A percentile compares a stretch with the other conserved stretches of the same genome.
phyloP scores from a whole-genome alignment of 2,113 vertebrate species.

The Sarotherodon lohbergeri region DNA sequence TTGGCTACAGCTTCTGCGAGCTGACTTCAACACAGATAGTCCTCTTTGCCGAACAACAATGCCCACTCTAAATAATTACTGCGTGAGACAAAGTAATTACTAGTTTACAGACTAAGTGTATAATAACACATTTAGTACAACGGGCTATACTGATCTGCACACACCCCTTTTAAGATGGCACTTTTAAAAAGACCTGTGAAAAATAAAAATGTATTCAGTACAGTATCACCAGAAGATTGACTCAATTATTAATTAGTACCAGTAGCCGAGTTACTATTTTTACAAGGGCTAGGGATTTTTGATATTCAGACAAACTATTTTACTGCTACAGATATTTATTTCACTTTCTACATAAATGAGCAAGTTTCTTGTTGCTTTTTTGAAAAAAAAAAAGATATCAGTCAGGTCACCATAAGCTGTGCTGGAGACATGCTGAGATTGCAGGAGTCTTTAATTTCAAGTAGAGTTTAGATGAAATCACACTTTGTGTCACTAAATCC shows the following conservation, averaged over 20 bases:
- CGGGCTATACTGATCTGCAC: not conserved
- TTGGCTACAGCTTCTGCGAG: slow-evolving; percentile 26
- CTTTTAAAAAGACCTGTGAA: not conserved
- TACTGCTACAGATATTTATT: too few relatives aligned
- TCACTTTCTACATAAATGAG: not conserved
- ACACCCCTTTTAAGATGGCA: not conserved
- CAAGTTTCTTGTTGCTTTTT: not conserved
- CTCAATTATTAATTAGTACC: not conserved
- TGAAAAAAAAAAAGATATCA: too few relatives aligned
- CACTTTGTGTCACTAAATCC: not conserved
- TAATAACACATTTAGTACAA: slow-evolving; percentile 30
- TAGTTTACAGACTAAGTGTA: slow-evolving; percentile 36
- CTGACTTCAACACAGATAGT: slow-evolving; percentile 34
- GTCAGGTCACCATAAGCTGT: not conserved
- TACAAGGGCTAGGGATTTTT: not conserved
- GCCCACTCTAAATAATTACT: slow-evolving; percentile 46
- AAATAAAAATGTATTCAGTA: not conserved
- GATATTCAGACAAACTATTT: too few relatives aligned
- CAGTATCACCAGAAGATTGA: not conserved
- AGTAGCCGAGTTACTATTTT: not conserved
- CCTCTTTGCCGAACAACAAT: slow-evolving; percentile 38
- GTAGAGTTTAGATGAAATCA: not conserved
- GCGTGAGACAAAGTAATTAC: slow-evolving; percentile 47
- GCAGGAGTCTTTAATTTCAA: not conserved
- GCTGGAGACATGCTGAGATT: not conserved